These are phyloP conservation scores for Sebastes hubbsi DNA, from an alignment of 2,797 vertebrate species.

Conservation along the genomic window DNA sequence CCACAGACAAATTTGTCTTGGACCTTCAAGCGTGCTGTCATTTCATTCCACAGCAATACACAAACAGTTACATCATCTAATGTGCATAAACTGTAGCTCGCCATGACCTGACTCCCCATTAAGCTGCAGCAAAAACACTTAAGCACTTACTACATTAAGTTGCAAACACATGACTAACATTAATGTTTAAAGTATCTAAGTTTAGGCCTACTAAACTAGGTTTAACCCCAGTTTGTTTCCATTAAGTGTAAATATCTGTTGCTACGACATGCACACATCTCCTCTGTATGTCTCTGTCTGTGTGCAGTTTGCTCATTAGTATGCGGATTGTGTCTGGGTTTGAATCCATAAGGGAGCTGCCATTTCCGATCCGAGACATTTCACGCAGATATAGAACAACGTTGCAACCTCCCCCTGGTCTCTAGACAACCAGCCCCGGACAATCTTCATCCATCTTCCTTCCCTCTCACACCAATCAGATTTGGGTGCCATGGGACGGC, in stretches of 20 bases:
- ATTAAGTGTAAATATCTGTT: not conserved
- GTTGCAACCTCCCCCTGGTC: constrained; percentile 54
- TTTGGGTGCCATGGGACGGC: constrained; percentile 57
- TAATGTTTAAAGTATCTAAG: not conserved
- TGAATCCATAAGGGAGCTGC: constrained; percentile 69
- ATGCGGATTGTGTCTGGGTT: constrained; percentile 54
- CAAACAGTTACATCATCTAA: not conserved
- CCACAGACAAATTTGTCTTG: not conserved
- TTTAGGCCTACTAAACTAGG: not conserved
- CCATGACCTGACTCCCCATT: not conserved
- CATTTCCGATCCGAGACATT: constrained; percentile 72
- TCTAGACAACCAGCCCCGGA: constrained; percentile 68
- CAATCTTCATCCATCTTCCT: constrained; percentile 72
- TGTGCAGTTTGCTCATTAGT: constrained; percentile 49
- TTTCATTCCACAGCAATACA: not conserved
- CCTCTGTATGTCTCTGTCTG: not conserved
- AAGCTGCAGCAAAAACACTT: not conserved
- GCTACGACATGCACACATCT: not conserved
- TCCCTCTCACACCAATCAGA: constrained; percentile 61
- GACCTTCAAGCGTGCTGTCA: not conserved
- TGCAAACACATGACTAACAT: not conserved
- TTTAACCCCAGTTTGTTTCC: not conserved
- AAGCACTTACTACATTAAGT: not conserved
- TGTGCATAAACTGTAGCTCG: not conserved
- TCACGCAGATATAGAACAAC: constrained; percentile 61